Evolutionary conservation across 1,140 invertebrate species (phyloP).

Genomic region (Lamellibrachia luymesi): DNA sequence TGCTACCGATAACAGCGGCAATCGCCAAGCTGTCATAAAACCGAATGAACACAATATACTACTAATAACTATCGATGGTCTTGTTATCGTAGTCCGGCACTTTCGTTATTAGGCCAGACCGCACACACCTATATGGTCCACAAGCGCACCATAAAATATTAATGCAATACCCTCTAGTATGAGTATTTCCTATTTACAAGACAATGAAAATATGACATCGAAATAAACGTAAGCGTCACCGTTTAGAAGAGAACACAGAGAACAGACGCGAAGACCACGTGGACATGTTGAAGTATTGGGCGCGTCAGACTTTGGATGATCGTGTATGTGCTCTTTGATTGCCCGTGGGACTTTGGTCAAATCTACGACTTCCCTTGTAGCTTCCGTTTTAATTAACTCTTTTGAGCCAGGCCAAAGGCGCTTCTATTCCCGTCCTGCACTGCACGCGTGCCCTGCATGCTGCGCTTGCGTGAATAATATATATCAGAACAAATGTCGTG

Average conservation of each 20-base stretch:
- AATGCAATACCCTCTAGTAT: too few relatives aligned
- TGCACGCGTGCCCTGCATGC: neutral
- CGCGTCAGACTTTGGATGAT: too few relatives aligned
- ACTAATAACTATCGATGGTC: too few relatives aligned
- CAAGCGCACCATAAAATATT: too few relatives aligned
- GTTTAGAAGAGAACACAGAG: neutral
- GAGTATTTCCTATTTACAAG: neutral
- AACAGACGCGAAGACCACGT: too few relatives aligned
- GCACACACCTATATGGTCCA: too few relatives aligned
- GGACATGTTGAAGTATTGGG: too few relatives aligned
- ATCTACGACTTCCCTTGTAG: neutral
- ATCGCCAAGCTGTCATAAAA: too few relatives aligned
- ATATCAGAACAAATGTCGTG: neutral
- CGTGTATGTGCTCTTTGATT: neutral
- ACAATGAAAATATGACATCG: neutral
- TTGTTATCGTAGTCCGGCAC: too few relatives aligned
- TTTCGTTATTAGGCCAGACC: too few relatives aligned
- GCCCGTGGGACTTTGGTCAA: neutral
- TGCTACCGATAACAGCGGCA: too few relatives aligned
- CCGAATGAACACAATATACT: too few relatives aligned
- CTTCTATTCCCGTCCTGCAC: neutral
- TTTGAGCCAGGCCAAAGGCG: neutral
- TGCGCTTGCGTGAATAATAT: neutral
- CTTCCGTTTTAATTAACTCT: constrained; percentile 5
- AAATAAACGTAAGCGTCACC: neutral